Evolutionary conservation across 2,888 invertebrate species (phyloP).

Genomic region (Rhogogaster chlorosoma): DNA sequence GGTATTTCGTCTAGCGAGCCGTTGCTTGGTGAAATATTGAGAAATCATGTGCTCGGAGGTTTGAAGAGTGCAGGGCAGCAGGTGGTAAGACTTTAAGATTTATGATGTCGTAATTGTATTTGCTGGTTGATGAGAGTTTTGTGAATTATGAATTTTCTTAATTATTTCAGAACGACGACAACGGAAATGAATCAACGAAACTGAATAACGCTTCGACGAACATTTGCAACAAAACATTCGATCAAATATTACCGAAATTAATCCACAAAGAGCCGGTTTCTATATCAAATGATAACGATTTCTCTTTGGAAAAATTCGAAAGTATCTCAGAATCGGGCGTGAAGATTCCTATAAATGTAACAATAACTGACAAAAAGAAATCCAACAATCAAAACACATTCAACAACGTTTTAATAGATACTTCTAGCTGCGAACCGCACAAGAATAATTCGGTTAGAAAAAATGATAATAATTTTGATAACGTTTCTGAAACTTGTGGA

Average conservation of each 20-base stretch:
- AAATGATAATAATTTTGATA: constrained; percentile 58
- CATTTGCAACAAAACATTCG: constrained; percentile 72
- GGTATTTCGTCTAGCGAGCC: constrained; percentile 74
- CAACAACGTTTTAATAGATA: constrained; percentile 55
- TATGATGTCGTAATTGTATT: background rate
- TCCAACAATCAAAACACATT: constrained; percentile 53
- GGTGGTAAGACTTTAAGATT: background rate
- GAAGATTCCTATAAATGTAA: constrained; percentile 72
- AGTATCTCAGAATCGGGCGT: constrained; percentile 66
- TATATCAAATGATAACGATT: constrained; percentile 68
- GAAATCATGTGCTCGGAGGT: constrained; percentile 72
- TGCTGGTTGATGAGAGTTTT: background rate
- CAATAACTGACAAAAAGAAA: constrained; percentile 73
- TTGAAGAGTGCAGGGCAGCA: constrained; percentile 59
- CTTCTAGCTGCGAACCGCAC: constrained; percentile 52
- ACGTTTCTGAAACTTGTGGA: constrained; percentile 57
- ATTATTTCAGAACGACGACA: constrained; percentile 65
- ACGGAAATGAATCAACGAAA: constrained; percentile 61
- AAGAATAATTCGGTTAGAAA: constrained; percentile 64
- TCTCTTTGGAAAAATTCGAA: constrained; percentile 68
- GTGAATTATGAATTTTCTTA: background rate
- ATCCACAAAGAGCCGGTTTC: constrained; percentile 66
- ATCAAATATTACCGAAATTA: constrained; percentile 72
- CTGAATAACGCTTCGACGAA: constrained; percentile 64
- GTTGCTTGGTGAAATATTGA: constrained; percentile 74